Evolutionary conservation across 2,888 invertebrate species (phyloP).

Genomic region (Crioceris asparagi): DNA sequence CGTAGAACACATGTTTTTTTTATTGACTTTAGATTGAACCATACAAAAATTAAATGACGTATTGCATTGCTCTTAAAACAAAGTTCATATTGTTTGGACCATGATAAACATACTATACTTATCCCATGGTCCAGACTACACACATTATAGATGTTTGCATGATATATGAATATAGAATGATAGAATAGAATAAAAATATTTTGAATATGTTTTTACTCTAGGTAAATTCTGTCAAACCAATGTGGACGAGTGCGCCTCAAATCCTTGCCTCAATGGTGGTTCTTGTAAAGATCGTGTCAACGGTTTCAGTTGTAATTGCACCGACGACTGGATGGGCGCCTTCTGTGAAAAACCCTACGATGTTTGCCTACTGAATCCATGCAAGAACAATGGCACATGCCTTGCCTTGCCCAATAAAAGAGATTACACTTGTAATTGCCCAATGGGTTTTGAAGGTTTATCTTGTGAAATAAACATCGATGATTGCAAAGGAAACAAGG

Average conservation of each 20-base stretch:
- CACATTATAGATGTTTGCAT: too few relatives aligned
- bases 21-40: too few relatives aligned
- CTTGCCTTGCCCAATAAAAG: conserved; percentile 38
- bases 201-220: too few relatives aligned
- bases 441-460: conserved; percentile 52
- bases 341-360: conserved; percentile 47
- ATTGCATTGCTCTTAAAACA: too few relatives aligned
- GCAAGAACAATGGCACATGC: conserved; percentile 54
- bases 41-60: too few relatives aligned
- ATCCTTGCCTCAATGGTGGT: conserved; percentile 46
- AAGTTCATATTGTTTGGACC: too few relatives aligned
- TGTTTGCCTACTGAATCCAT: conserved; percentile 48
- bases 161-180: too few relatives aligned
- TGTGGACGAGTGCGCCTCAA: conserved; percentile 40
- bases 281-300: conserved; percentile 42
- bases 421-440: conserved; percentile 53
- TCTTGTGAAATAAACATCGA: conserved; percentile 55
- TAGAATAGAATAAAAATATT: too few relatives aligned
- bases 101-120: too few relatives aligned
- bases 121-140: too few relatives aligned
- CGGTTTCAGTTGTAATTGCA: conserved; percentile 47
- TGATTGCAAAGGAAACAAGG: conserved; percentile 47
- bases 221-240: conserved; percentile 46
- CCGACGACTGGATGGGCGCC: conserved; percentile 45
- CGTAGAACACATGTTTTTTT: too few relatives aligned